phyloP scores from a whole-genome alignment of 2,888 invertebrate genomes.

The Auanema freiburgensis region DNA sequence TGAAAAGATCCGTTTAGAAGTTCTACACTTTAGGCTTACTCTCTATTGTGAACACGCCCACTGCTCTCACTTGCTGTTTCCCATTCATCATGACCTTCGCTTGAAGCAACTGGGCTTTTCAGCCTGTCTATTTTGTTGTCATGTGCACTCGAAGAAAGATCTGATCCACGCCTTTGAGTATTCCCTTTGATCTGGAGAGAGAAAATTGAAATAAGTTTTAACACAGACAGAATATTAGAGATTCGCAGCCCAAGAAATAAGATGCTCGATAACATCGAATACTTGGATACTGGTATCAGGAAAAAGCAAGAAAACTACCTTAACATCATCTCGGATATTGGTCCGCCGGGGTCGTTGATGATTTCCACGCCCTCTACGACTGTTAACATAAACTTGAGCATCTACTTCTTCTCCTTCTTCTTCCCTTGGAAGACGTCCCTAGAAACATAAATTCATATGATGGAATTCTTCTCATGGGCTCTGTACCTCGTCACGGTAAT shows the following conservation, averaged over 20 bases:
- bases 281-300: too few species aligned
- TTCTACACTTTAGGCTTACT: not conserved
- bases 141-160: not conserved
- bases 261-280: too few species aligned
- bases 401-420: conserved; percentile 23
- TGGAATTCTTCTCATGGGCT: too few species aligned
- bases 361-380: not conserved
- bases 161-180: too few species aligned
- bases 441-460: not conserved
- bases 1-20: not conserved
- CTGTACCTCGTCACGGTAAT: not conserved
- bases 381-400: not conserved
- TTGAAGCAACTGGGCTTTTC: conserved; percentile 42
- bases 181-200: too few species aligned
- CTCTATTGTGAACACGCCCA: not conserved
- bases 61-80: conserved; percentile 82
- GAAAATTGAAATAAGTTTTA: too few species aligned
- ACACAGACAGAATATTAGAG: too few species aligned
- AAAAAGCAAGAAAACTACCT: not conserved
- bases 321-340: conserved; percentile 6
- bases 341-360: conserved; percentile 2
- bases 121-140: conserved; percentile 19
- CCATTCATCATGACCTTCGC: conserved; percentile 71
- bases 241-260: too few species aligned
- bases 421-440: not conserved